Conservation (phyloP, 2,113 vertebrate genomes). For the Chaenogobius annularis region DNA sequence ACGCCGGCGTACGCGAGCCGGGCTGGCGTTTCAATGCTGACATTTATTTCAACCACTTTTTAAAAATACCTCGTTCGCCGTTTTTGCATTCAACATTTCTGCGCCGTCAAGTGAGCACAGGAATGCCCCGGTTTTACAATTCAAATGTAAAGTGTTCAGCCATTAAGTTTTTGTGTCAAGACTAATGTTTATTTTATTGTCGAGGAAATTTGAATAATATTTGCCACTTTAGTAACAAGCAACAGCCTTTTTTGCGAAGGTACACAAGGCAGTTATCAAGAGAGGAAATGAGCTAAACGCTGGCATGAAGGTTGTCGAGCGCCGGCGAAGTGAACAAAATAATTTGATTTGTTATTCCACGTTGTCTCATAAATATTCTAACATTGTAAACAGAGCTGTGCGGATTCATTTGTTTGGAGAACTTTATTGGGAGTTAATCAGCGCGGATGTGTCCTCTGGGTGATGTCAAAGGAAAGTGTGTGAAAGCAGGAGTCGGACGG, state of each 20-base stretch:
- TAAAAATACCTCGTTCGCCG: not conserved
- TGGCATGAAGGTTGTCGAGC: slow-evolving; percentile 13
- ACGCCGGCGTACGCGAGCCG: no score
- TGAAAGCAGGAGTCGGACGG: not conserved
- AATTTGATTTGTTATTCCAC: slow-evolving; percentile 36
- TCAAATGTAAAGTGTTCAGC: not conserved
- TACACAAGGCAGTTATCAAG: slow-evolving; percentile 6
- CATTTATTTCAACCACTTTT: not conserved
- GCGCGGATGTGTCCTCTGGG: slow-evolving; percentile 26
- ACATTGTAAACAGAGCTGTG: slow-evolving; percentile 21
- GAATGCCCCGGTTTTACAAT: not conserved
- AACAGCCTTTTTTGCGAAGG: slow-evolving; percentile 5
- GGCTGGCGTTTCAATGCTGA: not conserved
- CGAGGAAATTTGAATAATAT: slow-evolving; percentile 12
- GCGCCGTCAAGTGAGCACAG: not conserved
- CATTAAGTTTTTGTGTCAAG: not conserved
- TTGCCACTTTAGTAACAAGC: slow-evolving; percentile 14
- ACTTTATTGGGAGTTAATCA: slow-evolving; percentile 28
- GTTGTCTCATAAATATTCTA: slow-evolving; percentile 41
- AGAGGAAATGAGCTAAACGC: slow-evolving; percentile 22
- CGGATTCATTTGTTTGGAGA: slow-evolving; percentile 26
- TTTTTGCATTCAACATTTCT: not conserved
- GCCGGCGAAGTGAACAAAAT: slow-evolving; percentile 1
- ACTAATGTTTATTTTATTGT: slow-evolving; percentile 5
- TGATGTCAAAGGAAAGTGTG: slow-evolving; percentile 20